These are phyloP conservation scores for Liasis olivaceus DNA, from an alignment of 2,797 vertebrate genomes.

Conservation along the genomic window DNA sequence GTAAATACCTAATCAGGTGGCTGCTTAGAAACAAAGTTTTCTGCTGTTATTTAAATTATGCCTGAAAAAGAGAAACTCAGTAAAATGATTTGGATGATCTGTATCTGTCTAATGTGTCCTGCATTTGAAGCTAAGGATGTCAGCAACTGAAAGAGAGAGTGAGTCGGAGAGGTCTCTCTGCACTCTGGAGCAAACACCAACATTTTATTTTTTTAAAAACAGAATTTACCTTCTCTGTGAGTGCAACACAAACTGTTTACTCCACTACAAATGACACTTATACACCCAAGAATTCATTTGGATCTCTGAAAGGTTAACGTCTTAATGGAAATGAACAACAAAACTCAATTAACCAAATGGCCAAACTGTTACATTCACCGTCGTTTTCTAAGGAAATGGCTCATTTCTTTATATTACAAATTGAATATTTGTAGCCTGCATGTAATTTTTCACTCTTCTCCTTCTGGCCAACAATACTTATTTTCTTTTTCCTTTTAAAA, in stretches of 20 bases:
- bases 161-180: not conserved
- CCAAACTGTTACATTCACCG: slow-evolving; percentile 55
- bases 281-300: slow-evolving; percentile 44
- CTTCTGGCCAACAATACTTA: slow-evolving; percentile 39
- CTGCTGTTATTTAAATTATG: slow-evolving; percentile 20
- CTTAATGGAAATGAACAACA: slow-evolving; percentile 56
- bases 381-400: slow-evolving; percentile 48
- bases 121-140: not conserved
- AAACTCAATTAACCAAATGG: slow-evolving; percentile 51
- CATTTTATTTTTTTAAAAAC: not conserved
- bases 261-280: slow-evolving; percentile 27
- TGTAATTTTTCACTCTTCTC: slow-evolving; percentile 29
- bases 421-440: slow-evolving; percentile 50
- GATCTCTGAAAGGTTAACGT: slow-evolving; percentile 46
- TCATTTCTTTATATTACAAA: slow-evolving; percentile 47
- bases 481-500: slow-evolving; percentile 29
- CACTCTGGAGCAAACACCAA: not conserved
- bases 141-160: not conserved
- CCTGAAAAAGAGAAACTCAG: not conserved
- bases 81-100: slow-evolving; percentile 20
- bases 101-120: not conserved
- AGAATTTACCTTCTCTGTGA: not conserved
- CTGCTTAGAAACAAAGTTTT: not conserved
- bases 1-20: not conserved
- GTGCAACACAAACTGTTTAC: slow-evolving; percentile 44